These are phyloP conservation scores for Penaeus japonicus DNA, from an alignment of 1,140 invertebrate species.

Conservation along the genomic window DNA sequence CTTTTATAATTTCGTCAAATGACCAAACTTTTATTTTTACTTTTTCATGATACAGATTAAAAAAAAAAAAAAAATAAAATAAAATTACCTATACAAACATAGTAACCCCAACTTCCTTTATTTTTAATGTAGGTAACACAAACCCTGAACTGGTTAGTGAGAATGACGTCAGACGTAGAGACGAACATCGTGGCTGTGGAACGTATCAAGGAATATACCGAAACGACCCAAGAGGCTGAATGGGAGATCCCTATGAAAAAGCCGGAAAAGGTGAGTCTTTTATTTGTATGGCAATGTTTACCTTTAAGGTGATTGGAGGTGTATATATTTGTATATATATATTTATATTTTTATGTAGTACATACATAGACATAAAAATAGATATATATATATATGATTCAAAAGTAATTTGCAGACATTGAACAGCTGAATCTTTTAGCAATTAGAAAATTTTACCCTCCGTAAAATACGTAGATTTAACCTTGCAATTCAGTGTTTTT, in stretches of 20 bases:
- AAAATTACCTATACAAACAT: slow-evolving; percentile 48
- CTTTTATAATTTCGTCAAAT: too few relatives aligned
- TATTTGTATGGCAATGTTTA: neutral
- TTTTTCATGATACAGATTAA: too few relatives aligned
- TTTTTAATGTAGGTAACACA: slow-evolving; percentile 65
- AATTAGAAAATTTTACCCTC: too few relatives aligned
- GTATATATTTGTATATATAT: neutral
- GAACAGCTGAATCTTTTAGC: too few relatives aligned
- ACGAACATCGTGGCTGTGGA: slow-evolving; percentile 75
- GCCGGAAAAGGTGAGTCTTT: slow-evolving; percentile 60
- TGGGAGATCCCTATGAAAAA: slow-evolving; percentile 71
- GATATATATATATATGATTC: too few relatives aligned
- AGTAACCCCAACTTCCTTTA: neutral
- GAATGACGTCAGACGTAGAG: slow-evolving; percentile 72
- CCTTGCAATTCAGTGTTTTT: too few relatives aligned
- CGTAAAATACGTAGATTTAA: too few relatives aligned
- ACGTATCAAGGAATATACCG: slow-evolving; percentile 72
- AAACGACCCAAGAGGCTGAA: slow-evolving; percentile 69
- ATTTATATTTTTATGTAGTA: neutral
- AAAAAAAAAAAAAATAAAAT: too few relatives aligned
- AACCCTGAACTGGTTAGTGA: slow-evolving; percentile 71
- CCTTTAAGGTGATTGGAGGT: neutral
- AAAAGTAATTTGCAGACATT: too few relatives aligned
- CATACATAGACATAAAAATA: neutral
- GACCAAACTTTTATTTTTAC: too few relatives aligned